Evolutionary conservation across 2,113 vertebrate species (phyloP), one percentile per base, ranked within the genome.

Genomic region (Anhinga anhinga): DNA sequence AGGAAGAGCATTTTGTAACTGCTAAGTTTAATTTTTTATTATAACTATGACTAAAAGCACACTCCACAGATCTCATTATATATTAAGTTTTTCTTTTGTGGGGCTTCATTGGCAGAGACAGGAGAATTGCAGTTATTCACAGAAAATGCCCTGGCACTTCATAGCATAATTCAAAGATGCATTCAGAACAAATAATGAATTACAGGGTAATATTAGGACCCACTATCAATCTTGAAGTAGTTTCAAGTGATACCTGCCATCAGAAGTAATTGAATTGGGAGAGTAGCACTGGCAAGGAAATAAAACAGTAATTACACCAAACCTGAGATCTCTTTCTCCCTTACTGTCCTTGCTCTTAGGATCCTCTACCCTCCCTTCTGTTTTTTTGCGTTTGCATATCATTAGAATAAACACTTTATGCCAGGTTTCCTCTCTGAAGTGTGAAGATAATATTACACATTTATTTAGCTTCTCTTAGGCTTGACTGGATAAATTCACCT

Each of bases 401-500:
- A 93, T 97, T 98, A 94, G 88, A 94, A 97, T 96, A 97, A 94
- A 91, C 82, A 70, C 61, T 98, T 96, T 49, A 49, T 93, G 55
- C 79, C 88, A 97, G 85, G 50, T 86, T 95, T 86, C 32, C 88
- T 94, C 62, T 83, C 36, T 40, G 38, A 93, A 76, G 90, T 97
- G 90, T 98, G 96, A 97, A 96, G 76, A 76, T 93, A 85, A 82
- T 88, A 74, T 97, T 97, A 81, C 91, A 96, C 67, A 76, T 94
- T 97, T 95, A 20, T 95, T 70, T 88, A 80, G n/a, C 88, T 90
- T 95, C 88, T 90, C 81, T 96, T 97, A 95, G 90, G 85, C 81
- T 96, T 97, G 74, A 95, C 91, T 95, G 83, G 74, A 88, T 98
- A 97, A 76, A 98, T 98, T 98, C 87, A 96, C 45, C 95, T 97